These are phyloP conservation scores for Heterochromis multidens DNA, from an alignment of 2,113 vertebrate species.

Conservation along the genomic window DNA sequence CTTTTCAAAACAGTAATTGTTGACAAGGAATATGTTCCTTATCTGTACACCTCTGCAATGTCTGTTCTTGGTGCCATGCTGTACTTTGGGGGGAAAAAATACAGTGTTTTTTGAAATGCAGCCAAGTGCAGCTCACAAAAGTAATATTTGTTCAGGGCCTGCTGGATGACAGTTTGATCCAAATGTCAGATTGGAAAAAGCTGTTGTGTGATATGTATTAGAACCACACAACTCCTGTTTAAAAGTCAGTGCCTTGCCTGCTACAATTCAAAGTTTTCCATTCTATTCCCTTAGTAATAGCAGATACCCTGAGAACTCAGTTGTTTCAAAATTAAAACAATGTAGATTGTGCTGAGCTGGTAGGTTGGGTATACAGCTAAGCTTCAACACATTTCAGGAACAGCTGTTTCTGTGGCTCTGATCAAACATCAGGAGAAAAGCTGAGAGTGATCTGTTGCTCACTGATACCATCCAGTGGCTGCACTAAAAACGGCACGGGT, in stretches of 20 bases:
- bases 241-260: not conserved
- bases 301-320: not conserved
- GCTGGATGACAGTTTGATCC: not conserved
- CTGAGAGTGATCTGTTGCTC: not conserved
- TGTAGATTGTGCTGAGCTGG: not conserved
- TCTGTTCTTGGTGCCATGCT: not conserved
- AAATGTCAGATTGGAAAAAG: conserved; percentile 9
- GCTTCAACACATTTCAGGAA: not conserved
- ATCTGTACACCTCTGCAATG: not conserved
- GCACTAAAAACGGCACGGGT: not conserved
- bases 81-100: too few relatives aligned
- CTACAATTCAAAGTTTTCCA: not conserved
- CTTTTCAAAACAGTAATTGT: not conserved
- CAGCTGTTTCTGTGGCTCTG: not conserved
- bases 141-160: not conserved
- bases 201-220: not conserved
- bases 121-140: not conserved
- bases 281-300: not conserved
- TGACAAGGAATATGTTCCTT: not conserved
- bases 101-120: not conserved
- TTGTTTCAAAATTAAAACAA: not conserved
- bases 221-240: not conserved
- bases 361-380: not conserved
- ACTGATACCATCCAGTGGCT: conserved; percentile 43
- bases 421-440: not conserved